These are phyloP conservation scores for Pristionchus japonicus DNA, from an alignment of 2,888 invertebrate species.

Conservation along the genomic window DNA sequence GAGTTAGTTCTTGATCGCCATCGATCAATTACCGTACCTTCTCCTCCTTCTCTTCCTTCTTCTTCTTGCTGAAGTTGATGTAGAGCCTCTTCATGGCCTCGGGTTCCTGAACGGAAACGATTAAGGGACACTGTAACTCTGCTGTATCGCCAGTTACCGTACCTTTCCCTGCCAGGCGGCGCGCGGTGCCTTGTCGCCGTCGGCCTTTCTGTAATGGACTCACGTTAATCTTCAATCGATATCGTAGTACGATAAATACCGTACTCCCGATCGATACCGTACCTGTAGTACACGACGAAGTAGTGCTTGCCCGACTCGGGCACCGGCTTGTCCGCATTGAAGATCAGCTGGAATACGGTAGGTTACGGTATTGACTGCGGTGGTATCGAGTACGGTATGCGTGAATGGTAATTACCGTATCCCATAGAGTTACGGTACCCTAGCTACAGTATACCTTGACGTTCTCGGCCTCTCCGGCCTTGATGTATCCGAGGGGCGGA, in stretches of 20 bases:
- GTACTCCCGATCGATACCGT: too few species aligned
- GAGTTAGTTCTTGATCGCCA: too few species aligned
- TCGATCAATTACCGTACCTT: too few species aligned
- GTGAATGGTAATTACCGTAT: too few species aligned
- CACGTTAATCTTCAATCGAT: too few species aligned
- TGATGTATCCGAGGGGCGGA: slow-evolving; percentile 27
- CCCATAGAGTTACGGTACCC: neutral
- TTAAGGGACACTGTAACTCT: neutral
- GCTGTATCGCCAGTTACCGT: neutral
- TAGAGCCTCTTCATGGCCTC: too few species aligned
- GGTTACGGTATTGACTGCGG: neutral
- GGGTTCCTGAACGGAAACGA: too few species aligned
- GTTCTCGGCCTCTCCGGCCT: neutral
- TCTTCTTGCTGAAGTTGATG: too few species aligned
- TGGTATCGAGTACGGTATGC: neutral
- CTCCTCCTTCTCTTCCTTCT: too few species aligned
- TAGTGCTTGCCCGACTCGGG: slow-evolving; percentile 67
- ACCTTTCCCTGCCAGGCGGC: slow-evolving; percentile 59
- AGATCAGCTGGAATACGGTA: slow-evolving; percentile 51
- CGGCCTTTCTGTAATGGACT: too few species aligned
- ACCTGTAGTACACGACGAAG: slow-evolving; percentile 66
- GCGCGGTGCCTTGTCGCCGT: slow-evolving; percentile 53
- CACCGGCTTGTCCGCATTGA: slow-evolving; percentile 60
- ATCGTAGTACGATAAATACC: too few species aligned
- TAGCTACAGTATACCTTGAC: neutral